Evolutionary conservation across 1,140 invertebrate species (phyloP), one percentile per base, ranked within the genome.

Genomic region (Notospermus geniculatus): DNA sequence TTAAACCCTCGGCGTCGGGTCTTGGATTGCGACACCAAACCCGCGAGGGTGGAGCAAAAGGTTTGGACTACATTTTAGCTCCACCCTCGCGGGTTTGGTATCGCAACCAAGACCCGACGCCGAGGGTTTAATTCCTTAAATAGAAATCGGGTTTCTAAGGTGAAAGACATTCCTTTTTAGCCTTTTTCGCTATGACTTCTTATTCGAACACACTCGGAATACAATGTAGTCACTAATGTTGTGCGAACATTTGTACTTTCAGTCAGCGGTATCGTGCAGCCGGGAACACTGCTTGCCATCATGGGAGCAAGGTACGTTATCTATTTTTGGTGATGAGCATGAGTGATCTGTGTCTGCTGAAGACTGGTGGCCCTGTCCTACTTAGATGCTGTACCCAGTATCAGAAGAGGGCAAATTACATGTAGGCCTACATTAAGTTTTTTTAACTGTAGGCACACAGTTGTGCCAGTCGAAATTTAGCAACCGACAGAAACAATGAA

Each of bases 281-380:
- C 93, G 4, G 94, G 93, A 2, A 91, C 95, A 76, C 79, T 97
- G 25, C 76, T 97, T 57, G 93, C 93, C 2, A 89, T 97, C 25
- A 90, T 98, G 89, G 95, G 95, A 2, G 90, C 93, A 23, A 81
- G 77, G 76, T 78, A 70, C 57, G 54, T 55, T 28, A 30, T 50
- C 39, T 32, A 39, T 13, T 53, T 52, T n/a, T n/a, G n/a, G n/a
- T n/a, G n/a, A n/a, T n/a, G n/a, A n/a, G n/a, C n/a, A n/a, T n/a
- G n/a, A n/a, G n/a, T 36, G 11, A 57, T 39, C 15, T 27, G 15
- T 30, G 19, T 2, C 46, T 36, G 46, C 41, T 45, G 17, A 17
- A 39, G 15, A 62, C 36, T 13, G 0, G 39, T 43, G 4, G 22
- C 7, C 29, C 28, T 56, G 45, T 27, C 15, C 9, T 0, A 32